These are phyloP conservation scores for Cryptoprocta ferox DNA, from an alignment of 2,797 vertebrate genomes.

Conservation along the genomic window DNA sequence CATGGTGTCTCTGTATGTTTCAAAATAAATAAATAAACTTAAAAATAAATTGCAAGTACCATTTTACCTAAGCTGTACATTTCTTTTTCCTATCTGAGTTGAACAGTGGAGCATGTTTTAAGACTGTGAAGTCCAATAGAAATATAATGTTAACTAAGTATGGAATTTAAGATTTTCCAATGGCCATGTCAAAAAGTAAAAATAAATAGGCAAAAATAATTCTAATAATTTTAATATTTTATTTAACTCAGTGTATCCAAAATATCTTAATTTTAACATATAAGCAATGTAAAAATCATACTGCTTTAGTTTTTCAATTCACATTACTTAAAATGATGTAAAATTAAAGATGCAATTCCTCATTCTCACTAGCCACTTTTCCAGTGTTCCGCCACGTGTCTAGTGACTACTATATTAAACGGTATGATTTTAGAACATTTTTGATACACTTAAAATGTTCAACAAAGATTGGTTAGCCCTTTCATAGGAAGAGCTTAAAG, in stretches of 20 bases:
- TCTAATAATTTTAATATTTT: constrained; percentile 27
- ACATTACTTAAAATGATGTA: constrained; percentile 10
- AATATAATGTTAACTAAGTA: not conserved
- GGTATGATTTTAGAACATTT: constrained; percentile 40
- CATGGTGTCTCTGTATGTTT: too few species aligned
- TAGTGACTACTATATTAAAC: not conserved
- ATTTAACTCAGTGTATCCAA: not conserved
- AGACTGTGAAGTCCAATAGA: not conserved
- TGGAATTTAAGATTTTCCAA: not conserved
- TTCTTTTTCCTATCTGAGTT: constrained; percentile 30
- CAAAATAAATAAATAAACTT: too few species aligned
- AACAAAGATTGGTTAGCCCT: not conserved
- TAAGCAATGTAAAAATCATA: constrained; percentile 33
- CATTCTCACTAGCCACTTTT: not conserved
- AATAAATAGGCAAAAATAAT: constrained; percentile 5
- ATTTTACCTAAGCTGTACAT: constrained; percentile 9
- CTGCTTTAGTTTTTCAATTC: constrained; percentile 23
- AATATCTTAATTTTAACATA: constrained; percentile 15
- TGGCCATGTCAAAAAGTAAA: constrained; percentile 28
- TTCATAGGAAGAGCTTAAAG: constrained; percentile 52
- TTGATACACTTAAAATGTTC: constrained; percentile 33
- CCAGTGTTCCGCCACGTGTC: not conserved
- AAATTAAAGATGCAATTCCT: not conserved
- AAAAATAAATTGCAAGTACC: not conserved
- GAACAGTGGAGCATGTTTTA: not conserved